Base-by-base conservation (phyloP, 2,797 vertebrate genomes). In the Gymnopithys bicolor region DNA sequence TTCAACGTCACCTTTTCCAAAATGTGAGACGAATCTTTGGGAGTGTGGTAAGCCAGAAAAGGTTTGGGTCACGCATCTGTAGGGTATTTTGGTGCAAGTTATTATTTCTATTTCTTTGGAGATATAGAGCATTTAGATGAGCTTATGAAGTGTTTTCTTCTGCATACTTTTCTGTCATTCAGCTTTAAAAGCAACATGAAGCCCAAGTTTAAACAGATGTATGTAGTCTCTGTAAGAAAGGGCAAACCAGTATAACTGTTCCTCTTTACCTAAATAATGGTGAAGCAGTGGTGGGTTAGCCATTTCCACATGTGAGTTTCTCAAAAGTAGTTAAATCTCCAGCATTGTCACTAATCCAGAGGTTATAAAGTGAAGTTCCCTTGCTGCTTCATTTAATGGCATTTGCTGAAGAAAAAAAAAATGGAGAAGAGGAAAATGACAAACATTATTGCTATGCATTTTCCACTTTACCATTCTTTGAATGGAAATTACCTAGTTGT, bases 401-500 rank as follows among this genome's bases (percentile, higher is more conserved):
- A 76, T 66, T 92, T 90, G 63, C 89, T 68, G 11, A 9, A 93
- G 86, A 76, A 84, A 71, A 1, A 37, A 48, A 71, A 1, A 76
- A 62, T 66, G 64, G 19, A 17, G 56, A 68, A 90, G 68, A 76
- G 53, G 81, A 91, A 91, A 51, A 48, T 10, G 82, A 88, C 94
- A 97, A 95, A 95, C 82, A 77, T 90, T 95, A 91, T 87, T 95
- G 69, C n/a, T 7, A 51, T 86, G 85, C 39, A 8, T 97, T 95
- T 95, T 94, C 71, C 51, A 95, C 82, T 94, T 93, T 90, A 48
- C 81, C 69, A 68, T 92, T 96, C 92, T 55, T 5, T 46, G 64
- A 88, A 91, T 96, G 89, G 95, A 87, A 97, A 94, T 95, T 91
- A 59, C 89, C 78, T 97, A 97, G 95, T 97, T 97, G 93, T 96